Conservation (phyloP, 2,797 vertebrate species). For the Hyperoplus immaculatus region DNA sequence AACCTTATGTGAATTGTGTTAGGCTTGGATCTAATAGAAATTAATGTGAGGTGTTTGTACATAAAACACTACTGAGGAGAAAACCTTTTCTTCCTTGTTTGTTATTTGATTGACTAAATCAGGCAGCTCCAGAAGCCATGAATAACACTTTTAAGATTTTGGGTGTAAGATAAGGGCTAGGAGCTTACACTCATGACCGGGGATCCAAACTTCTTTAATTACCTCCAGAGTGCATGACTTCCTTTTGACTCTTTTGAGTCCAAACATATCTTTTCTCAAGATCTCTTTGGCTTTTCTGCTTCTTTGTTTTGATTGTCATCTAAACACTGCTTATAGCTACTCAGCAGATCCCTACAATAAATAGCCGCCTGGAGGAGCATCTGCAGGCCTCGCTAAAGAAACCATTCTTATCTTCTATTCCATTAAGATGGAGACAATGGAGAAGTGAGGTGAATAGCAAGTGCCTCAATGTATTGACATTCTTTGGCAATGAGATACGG, state of each 20-base stretch:
- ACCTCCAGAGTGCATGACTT: constrained; percentile 25
- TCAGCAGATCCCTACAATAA: constrained; percentile 28
- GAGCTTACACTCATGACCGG: constrained; percentile 4
- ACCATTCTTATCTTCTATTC: constrained; percentile 72
- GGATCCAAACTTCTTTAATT: constrained; percentile 36
- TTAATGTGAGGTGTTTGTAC: constrained; percentile 17
- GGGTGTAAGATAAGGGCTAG: constrained; percentile 14
- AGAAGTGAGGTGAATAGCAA: constrained; percentile 59
- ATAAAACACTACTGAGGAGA: not conserved
- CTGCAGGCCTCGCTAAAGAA: constrained; percentile 44
- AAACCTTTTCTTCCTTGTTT: constrained; percentile 6
- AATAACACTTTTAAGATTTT: constrained; percentile 36
- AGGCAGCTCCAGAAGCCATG: constrained; percentile 28
- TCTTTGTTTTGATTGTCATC: constrained; percentile 55
- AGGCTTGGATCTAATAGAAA: constrained; percentile 20
- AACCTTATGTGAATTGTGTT: constrained; percentile 28
- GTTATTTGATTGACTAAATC: constrained; percentile 17
- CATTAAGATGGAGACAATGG: constrained; percentile 56
- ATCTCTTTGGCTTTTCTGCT: constrained; percentile 42
- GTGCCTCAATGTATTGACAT: constrained; percentile 73
- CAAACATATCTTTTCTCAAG: constrained; percentile 33
- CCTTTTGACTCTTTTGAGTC: constrained; percentile 39
- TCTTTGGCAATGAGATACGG: constrained; percentile 62
- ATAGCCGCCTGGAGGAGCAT: constrained; percentile 30
- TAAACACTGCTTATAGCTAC: constrained; percentile 55